phyloP scores from a whole-genome alignment of 1,140 invertebrate genomes.

The Diabrotica virgifera region DNA sequence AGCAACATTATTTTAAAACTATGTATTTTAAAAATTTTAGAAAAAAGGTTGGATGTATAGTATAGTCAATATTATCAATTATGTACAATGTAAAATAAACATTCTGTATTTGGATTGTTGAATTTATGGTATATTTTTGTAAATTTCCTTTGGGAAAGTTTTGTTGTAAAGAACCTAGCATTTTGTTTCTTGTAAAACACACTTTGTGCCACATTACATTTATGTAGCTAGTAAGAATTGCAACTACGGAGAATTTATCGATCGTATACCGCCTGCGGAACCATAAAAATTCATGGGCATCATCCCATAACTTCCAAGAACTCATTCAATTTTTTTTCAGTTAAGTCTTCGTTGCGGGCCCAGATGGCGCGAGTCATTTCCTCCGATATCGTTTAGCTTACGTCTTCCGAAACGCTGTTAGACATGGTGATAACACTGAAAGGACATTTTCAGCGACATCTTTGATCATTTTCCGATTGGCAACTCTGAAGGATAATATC shows the following conservation, averaged over 20 bases:
- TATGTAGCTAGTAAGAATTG: neutral
- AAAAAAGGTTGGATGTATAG: too few species aligned
- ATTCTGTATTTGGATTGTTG: too few species aligned
- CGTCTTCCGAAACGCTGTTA: constrained; percentile 5
- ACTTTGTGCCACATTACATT: too few species aligned
- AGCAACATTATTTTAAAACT: too few species aligned
- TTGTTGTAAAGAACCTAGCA: too few species aligned
- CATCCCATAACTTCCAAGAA: neutral
- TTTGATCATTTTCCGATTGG: constrained; percentile 22
- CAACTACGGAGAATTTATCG: neutral
- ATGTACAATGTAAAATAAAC: too few species aligned
- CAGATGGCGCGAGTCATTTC: constrained; percentile 1
- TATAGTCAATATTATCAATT: too few species aligned
- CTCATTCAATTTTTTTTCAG: neutral
- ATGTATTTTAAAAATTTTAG: too few species aligned
- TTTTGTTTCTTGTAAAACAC: too few species aligned
- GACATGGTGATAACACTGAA: neutral
- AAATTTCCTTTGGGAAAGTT: too few species aligned
- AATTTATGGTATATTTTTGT: too few species aligned
- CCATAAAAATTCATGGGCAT: constrained; percentile 2
- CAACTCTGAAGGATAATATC: constrained; percentile 23
- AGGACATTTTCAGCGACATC: constrained; percentile 13
- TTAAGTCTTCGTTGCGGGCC: neutral
- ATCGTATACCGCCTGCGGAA: neutral
- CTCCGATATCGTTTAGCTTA: constrained; percentile 2